These are phyloP conservation scores for Etheostoma cragini DNA, from an alignment of 2,113 vertebrate genomes.

Conservation along the genomic window DNA sequence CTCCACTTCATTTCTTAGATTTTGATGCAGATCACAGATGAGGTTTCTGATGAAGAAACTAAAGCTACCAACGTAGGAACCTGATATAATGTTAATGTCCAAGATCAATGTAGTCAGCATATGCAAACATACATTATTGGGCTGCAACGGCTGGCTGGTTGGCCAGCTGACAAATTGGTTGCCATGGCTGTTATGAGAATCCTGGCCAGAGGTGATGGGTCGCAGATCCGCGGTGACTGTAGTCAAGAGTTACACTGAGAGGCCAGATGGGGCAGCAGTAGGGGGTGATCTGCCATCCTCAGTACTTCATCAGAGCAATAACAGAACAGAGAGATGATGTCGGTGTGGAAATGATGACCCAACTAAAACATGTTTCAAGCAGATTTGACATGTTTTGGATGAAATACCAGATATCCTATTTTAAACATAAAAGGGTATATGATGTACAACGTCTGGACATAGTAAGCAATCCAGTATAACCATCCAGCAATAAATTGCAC, in stretches of 20 bases:
- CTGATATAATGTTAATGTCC: constrained; percentile 15
- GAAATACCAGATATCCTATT: neutral
- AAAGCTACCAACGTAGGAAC: neutral
- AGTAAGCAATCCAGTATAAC: neutral
- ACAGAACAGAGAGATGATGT: constrained; percentile 23
- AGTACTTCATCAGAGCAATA: constrained; percentile 48
- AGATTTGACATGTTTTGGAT: neutral
- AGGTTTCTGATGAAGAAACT: neutral
- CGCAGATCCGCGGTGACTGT: constrained; percentile 49
- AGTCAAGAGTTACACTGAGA: constrained; percentile 58
- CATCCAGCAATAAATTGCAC: neutral
- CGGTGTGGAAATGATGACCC: constrained; percentile 12
- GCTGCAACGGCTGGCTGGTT: constrained; percentile 43
- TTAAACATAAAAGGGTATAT: neutral
- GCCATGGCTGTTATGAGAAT: constrained; percentile 66
- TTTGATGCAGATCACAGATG: neutral
- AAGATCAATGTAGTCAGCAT: constrained; percentile 26
- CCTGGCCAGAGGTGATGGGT: constrained; percentile 72
- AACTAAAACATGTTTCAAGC: neutral
- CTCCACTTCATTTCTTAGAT: neutral
- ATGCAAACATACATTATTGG: constrained; percentile 34
- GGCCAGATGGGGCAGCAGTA: constrained; percentile 77
- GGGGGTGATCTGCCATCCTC: constrained; percentile 46
- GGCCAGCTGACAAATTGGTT: constrained; percentile 65
- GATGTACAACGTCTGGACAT: neutral